These are phyloP conservation scores for Pogonognathellus flavescens DNA, from an alignment of 1,140 invertebrate species.

Conservation along the genomic window DNA sequence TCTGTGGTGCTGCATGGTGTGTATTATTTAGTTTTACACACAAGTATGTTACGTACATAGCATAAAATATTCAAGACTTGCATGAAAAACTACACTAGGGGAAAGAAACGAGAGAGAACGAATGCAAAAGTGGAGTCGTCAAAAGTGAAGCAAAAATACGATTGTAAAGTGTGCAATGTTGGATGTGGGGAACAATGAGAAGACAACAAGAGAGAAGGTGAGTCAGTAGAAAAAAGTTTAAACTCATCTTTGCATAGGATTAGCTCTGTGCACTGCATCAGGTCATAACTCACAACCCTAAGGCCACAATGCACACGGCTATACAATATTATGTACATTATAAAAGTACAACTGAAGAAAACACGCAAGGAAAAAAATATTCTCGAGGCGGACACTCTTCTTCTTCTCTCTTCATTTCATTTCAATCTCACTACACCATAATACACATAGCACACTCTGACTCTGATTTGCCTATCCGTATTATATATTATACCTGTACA, in stretches of 20 bases:
- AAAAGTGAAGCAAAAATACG: conserved; percentile 15
- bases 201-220: not conserved
- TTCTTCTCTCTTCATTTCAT: conserved; percentile 4
- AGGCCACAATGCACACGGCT: conserved; percentile 33
- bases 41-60: no score
- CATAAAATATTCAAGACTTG: not conserved
- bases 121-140: not conserved
- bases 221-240: not conserved
- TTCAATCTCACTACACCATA: not conserved
- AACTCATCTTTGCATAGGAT: conserved; percentile 29
- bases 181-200: not conserved
- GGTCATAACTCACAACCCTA: conserved; percentile 54
- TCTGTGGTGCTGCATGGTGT: no score
- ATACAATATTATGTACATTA: no score
- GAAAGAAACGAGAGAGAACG: not conserved
- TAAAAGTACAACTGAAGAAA: conserved; percentile 31
- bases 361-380: conserved; percentile 30
- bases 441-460: not conserved
- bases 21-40: no score
- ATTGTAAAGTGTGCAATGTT: conserved; percentile 11
- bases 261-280: conserved; percentile 8
- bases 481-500: no score
- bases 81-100: not conserved
- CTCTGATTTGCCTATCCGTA: no score
- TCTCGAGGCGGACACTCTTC: conserved; percentile 35